phyloP scores from a whole-genome alignment of 2,113 vertebrate genomes.

The Phrynosoma platyrhinos region DNA sequence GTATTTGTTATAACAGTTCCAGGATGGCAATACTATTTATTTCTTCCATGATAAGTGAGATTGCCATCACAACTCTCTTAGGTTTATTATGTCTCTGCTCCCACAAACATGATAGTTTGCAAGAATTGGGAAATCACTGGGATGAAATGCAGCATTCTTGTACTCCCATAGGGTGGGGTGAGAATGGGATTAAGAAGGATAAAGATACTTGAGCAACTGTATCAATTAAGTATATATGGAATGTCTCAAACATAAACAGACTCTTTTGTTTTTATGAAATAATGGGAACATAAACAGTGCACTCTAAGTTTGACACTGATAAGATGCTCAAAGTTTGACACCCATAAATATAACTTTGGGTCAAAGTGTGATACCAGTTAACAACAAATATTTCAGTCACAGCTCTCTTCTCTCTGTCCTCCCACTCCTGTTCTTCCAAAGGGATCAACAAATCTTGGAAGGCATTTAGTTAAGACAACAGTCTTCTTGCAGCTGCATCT shows the following conservation, averaged over 20 bases:
- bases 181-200: slow-evolving; percentile 15
- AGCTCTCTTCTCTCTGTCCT: background rate
- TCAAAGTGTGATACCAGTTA: slow-evolving; percentile 31
- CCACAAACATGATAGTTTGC: slow-evolving; percentile 22
- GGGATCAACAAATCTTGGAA: background rate
- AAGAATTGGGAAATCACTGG: slow-evolving; percentile 13
- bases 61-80: slow-evolving; percentile 6
- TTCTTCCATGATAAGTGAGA: slow-evolving; percentile 37
- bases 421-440: background rate
- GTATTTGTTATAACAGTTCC: slow-evolving; percentile 34
- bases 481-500: background rate
- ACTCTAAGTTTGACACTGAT: slow-evolving; percentile 30
- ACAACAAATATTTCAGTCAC: slow-evolving; percentile 31
- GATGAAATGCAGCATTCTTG: background rate
- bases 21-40: slow-evolving; percentile 26
- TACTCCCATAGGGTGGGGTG: slow-evolving; percentile 24
- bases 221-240: background rate
- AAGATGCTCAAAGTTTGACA: slow-evolving; percentile 18
- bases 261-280: slow-evolving; percentile 32
- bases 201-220: slow-evolving; percentile 35
- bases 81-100: slow-evolving; percentile 23
- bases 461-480: background rate
- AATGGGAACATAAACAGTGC: slow-evolving; percentile 26
- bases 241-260: slow-evolving; percentile 25
- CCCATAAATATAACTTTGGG: slow-evolving; percentile 25